Evolutionary conservation across 1,140 invertebrate species (phyloP).

Genomic region (Trichonephila inaurata): DNA sequence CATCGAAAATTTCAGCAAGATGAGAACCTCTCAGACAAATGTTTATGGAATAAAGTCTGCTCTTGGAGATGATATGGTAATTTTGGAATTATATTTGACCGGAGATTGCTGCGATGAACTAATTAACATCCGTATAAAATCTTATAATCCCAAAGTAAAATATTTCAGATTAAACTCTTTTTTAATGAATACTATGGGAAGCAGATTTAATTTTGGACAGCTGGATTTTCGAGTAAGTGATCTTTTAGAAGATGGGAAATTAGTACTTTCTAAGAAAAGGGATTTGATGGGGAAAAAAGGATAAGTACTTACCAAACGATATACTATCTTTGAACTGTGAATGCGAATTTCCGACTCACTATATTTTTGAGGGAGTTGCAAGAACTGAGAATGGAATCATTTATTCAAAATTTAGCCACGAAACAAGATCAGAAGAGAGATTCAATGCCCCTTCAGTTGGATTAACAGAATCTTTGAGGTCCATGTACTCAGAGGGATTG

Average conservation of each 20-base stretch:
- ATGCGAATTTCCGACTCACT: too few relatives aligned
- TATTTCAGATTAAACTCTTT: not conserved
- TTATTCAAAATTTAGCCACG: too few relatives aligned
- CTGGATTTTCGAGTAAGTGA: not conserved
- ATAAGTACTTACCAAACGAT: too few relatives aligned
- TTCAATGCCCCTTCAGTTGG: too few relatives aligned
- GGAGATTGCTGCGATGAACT: not conserved
- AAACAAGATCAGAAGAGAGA: too few relatives aligned
- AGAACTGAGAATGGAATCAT: too few relatives aligned
- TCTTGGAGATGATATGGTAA: not conserved
- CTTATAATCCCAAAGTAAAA: not conserved
- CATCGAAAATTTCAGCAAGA: not conserved
- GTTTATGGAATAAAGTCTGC: not conserved
- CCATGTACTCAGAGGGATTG: too few relatives aligned
- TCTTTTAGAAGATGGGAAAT: not conserved
- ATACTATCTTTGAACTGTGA: too few relatives aligned
- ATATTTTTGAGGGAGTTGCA: too few relatives aligned
- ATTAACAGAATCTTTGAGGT: too few relatives aligned
- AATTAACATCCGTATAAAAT: not conserved
- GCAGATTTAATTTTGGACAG: not conserved
- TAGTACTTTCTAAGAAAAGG: too few relatives aligned
- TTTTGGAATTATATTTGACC: not conserved
- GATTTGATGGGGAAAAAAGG: too few relatives aligned
- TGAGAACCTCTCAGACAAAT: not conserved
- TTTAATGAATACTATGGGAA: not conserved